phyloP scores from a whole-genome alignment of 1,140 invertebrate genomes.

The Megalonaias nervosa region DNA sequence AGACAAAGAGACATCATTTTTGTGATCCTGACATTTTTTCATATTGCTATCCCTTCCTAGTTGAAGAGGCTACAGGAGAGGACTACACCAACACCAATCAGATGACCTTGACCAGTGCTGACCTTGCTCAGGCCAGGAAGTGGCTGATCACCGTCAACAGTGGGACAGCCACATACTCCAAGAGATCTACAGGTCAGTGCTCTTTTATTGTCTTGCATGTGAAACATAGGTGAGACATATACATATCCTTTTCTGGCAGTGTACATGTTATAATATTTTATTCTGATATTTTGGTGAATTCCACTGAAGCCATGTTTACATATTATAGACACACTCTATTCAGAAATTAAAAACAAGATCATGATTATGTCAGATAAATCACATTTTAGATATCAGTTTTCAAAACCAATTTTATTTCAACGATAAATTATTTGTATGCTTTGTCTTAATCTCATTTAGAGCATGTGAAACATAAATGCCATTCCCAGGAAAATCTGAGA shows the following conservation, averaged over 20 bases:
- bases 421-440: too few relatives aligned
- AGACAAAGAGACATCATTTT: background rate
- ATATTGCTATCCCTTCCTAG: conserved; percentile 1
- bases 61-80: conserved; percentile 12
- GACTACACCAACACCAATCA: conserved; percentile 34
- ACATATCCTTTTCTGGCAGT: background rate
- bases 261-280: background rate
- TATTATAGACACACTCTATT: background rate
- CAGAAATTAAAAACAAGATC: too few relatives aligned
- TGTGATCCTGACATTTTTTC: background rate
- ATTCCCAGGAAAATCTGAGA: too few relatives aligned
- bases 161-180: conserved; percentile 62
- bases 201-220: background rate
- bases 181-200: conserved; percentile 61
- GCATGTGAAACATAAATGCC: too few relatives aligned
- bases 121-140: conserved; percentile 46
- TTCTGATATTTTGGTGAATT: background rate
- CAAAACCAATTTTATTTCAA: too few relatives aligned
- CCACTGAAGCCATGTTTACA: background rate
- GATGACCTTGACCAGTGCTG: conserved; percentile 36
- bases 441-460: too few relatives aligned
- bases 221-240: background rate
- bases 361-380: too few relatives aligned
- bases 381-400: too few relatives aligned
- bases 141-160: conserved; percentile 69